Percentiles rank a stretch among this genome's conserved stretches.
These are phyloP conservation scores for Gymnocypris eckloni DNA, from an alignment of 2,797 vertebrate species.

Conservation along the genomic window DNA sequence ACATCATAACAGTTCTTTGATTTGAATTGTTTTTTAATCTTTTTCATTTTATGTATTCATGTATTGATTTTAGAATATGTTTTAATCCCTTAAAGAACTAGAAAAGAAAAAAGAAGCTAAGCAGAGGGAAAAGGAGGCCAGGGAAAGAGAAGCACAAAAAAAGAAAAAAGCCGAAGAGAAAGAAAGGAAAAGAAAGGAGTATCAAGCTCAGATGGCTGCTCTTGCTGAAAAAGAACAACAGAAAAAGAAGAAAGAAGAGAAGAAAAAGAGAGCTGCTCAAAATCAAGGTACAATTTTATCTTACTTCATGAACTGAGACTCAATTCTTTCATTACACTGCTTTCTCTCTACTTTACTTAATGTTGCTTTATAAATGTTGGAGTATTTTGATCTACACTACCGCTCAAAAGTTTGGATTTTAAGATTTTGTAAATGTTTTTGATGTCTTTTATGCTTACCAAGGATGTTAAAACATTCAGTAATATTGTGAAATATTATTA, in stretches of 20 bases:
- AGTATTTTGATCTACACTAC: background rate
- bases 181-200: slow-evolving; percentile 90
- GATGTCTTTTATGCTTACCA: background rate
- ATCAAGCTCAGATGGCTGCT: slow-evolving; percentile 87
- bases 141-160: slow-evolving; percentile 87
- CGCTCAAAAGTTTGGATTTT: background rate
- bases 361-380: background rate
- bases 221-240: slow-evolving; percentile 77
- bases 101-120: slow-evolving; percentile 92
- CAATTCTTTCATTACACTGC: background rate
- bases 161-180: slow-evolving; percentile 95
- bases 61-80: background rate
- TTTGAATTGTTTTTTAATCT: background rate
- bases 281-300: slow-evolving; percentile 45
- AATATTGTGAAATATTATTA: slow-evolving; percentile 11
- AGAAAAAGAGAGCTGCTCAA: slow-evolving; percentile 79
- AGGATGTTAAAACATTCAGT: background rate
- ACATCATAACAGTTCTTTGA: background rate
- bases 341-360: background rate
- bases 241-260: slow-evolving; percentile 86
- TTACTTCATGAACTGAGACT: background rate
- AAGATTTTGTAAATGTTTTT: background rate
- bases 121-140: slow-evolving; percentile 88
- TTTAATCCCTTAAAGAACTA: slow-evolving; percentile 73
- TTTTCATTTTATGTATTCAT: background rate